Evolutionary conservation across 37 sponge, comb jelly and placozoan genomes (phyloP).

Genomic region (Aphrocallistes beatrix): DNA sequence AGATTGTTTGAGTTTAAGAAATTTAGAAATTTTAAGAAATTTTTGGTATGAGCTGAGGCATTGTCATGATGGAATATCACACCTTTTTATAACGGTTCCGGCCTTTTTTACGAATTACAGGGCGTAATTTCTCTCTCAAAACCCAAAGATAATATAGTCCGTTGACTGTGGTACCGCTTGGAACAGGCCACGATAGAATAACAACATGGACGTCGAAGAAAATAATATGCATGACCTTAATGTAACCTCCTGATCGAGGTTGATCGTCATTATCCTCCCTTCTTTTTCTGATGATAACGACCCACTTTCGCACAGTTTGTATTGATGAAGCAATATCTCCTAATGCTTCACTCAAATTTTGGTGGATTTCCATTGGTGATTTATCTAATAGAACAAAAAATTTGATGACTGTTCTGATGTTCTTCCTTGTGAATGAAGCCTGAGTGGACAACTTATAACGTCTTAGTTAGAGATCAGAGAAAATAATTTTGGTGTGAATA

Average conservation of each 20-base stretch:
- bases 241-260: not conserved
- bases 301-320: not conserved
- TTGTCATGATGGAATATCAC: too few relatives aligned
- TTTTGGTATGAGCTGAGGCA: too few relatives aligned
- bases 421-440: not conserved
- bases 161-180: too few relatives aligned
- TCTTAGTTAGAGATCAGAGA: too few relatives aligned
- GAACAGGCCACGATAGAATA: too few relatives aligned
- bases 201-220: too few relatives aligned
- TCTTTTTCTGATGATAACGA: not conserved
- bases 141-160: not conserved
- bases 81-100: not conserved
- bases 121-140: not conserved
- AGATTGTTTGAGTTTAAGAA: too few relatives aligned
- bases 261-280: not conserved
- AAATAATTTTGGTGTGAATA: not conserved
- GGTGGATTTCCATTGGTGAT: not conserved
- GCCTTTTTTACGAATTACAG: not conserved
- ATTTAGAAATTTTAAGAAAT: too few relatives aligned
- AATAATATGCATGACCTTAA: too few relatives aligned
- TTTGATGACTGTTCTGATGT: not conserved
- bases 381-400: not conserved
- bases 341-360: not conserved
- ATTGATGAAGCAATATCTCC: not conserved
- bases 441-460: not conserved